Base-by-base conservation (phyloP, 2,113 vertebrate species). In the Pholis gunnellus region DNA sequence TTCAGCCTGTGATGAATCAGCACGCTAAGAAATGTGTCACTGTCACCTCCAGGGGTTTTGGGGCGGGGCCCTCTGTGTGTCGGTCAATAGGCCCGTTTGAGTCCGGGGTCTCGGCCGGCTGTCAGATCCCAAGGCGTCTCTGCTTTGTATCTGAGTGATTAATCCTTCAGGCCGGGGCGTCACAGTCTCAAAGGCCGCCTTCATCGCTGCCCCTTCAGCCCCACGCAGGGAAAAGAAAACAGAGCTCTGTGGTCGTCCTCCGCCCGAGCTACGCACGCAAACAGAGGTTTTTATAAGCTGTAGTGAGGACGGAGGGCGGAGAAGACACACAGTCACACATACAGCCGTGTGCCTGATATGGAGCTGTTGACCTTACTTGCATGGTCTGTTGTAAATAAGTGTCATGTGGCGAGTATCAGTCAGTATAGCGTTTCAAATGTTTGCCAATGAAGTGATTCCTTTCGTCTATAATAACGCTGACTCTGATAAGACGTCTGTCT, bases 191-290 rank as follows among this genome's bases (percentile, higher is more conserved):
- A 92, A 88, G 88, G 85, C 70, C n/a, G 71, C 68, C 85, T 93
- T 92, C 71, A 89, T 89, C 79, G 42, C 78, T 9, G 74, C 17
- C 48, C 71, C 61, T 59, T 48, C 36, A 40, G 56, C 77, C 67
- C 70, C 81, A n/a, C 20, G 73, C 65, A 59, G 75, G 81, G 78
- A 68, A 88, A 89, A 77, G 81, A 88, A 93, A 93, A 91, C 91
- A 91, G 64, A 63, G 2, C 64, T 38, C 83, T 60, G 72, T 46
- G 79, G 80, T 85, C 46, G 38, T 81, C 72, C 20, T 69, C 78
- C 60, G 65, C 86, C 73, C 72, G 50, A 68, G 74, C 48, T 36
- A 31, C 46, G 46, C 61, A 69, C 63, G 64, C 60, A 25, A 57
- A 25, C 34, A 34, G 44, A 64, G 80, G 36, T 36, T 65, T 85